Base-by-base conservation (phyloP, 1,140 invertebrate genomes). In the Cydia amplana region DNA sequence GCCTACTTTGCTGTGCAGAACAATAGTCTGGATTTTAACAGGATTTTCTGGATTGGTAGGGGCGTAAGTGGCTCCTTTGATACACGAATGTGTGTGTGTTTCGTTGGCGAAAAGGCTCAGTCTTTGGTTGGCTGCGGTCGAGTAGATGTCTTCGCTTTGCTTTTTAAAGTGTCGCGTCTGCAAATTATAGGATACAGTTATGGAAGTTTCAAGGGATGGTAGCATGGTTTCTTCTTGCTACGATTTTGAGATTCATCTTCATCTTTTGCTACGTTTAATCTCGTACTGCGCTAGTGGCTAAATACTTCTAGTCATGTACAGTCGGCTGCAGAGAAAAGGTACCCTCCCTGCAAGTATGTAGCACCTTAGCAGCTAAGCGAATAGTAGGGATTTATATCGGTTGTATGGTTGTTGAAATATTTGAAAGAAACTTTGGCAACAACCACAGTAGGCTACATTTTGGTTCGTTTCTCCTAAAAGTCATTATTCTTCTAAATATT, bases 1-100 rank as follows among this genome's bases (percentile, higher is more conserved):
- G 55, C 20, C 55, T 23, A 23, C 9, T 60, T 23, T 60, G 55
- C 18, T 3, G 55, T 60, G 55, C 18, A 4, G 55, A 1, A 9
- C 3, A 5, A 4, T 60, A 20, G 55, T 60, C 55, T 60, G 55
- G 55, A 60, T 60, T 60, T 60, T 60, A 60, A 60, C 55, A 23
- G 55, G 55, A 60, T 60, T 60, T 60, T 60, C 55, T 60, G 55
- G 55, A 60, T 60, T 60, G 55, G 55, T 20, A 60, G 55, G 55
- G 55, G 18, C 18, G 55, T 60, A 60, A 60, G 55, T 60, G 55
- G 55, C 55, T 60, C 55, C 20, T 60, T 60, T 60, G 55, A 60
- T 23, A 60, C 23, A 60, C 55, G 55, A 18, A 60, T 23, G 55
- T 60, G 55, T 51, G 49, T 51, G 49, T 18, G n/a, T 51, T 3